A percentile compares a stretch with the other conserved stretches of the same genome.
Conservation (phyloP, 2,797 vertebrate species). For the Clarias laeviceps region DNA sequence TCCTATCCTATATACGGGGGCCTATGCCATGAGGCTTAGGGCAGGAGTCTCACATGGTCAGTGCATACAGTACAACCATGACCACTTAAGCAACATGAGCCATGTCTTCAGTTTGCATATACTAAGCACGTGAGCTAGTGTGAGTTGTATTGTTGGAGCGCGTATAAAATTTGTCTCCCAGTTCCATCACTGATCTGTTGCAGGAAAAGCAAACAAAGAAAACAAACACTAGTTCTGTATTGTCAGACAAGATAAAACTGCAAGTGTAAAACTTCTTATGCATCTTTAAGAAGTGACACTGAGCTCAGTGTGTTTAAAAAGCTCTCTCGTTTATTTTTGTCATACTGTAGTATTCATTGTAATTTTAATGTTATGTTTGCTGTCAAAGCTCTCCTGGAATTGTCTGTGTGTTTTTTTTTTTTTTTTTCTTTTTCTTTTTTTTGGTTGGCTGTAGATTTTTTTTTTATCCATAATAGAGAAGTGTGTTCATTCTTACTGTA, state of each 20-base stretch:
- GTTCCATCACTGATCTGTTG: not conserved
- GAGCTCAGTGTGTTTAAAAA: not conserved
- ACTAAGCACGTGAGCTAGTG: not conserved
- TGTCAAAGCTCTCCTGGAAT: not conserved
- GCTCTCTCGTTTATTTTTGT: not conserved
- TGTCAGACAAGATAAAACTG: not conserved
- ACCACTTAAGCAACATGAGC: not conserved
- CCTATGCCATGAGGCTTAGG: too few species aligned
- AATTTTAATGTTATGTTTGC: not conserved
- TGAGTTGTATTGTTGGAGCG: not conserved
- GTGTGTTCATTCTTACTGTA: not conserved
- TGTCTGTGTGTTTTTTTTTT: not conserved
- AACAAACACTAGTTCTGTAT: not conserved
- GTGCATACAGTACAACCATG: too few species aligned
- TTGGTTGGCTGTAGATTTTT: not conserved
- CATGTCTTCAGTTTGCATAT: not conserved
- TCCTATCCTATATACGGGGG: too few species aligned
- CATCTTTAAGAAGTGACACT: not conserved
- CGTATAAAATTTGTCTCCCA: not conserved
- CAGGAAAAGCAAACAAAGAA: not conserved
- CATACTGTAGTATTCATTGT: conserved; percentile 2
- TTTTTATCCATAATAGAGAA: not conserved
- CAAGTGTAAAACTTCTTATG: not conserved
- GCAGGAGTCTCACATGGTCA: not conserved
- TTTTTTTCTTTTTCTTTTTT: not conserved